These are phyloP conservation scores for Drosophila melanogaster DNA, from an alignment of 1,140 invertebrate genomes.

Conservation along the genomic window DNA sequence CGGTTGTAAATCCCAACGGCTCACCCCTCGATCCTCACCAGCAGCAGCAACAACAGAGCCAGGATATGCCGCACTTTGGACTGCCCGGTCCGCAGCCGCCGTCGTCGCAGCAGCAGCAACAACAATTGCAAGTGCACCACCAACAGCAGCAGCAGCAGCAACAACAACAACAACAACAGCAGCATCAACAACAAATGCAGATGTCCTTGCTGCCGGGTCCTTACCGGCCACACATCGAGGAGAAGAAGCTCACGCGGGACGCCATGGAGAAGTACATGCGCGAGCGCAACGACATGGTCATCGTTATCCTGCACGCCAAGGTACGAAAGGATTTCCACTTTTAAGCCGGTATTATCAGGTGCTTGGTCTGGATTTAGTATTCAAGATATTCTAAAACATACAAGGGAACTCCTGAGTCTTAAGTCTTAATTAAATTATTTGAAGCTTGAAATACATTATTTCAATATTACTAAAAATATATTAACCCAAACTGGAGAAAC, in stretches of 20 bases:
- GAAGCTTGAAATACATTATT: no score
- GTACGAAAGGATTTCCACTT: conserved; percentile 37
- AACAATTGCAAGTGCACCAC: conserved; percentile 67
- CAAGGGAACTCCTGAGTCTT: no score
- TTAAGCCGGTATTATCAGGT: no score
- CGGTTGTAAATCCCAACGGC: conserved; percentile 55
- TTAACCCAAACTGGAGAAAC: no score
- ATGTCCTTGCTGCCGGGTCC: conserved; percentile 76
- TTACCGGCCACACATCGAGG: conserved; percentile 87
- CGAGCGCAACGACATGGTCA: conserved; percentile 97
- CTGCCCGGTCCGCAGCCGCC: conserved; percentile 84
- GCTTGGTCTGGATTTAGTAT: no score
- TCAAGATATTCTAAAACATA: no score
- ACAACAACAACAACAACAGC: conserved; percentile 66
- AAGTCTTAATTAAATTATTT: no score
- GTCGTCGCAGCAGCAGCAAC: conserved; percentile 85
- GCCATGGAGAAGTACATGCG: conserved; percentile 98
- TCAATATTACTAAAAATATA: no score
- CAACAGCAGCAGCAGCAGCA: conserved; percentile 69
- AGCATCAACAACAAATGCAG: conserved; percentile 77
- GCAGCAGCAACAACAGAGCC: conserved; percentile 48
- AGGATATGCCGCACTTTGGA: conserved; percentile 84
- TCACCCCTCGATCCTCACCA: conserved; percentile 22
- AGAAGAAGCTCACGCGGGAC: conserved; percentile 94
- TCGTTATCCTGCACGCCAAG: conserved; percentile 99